These are phyloP conservation scores for Gymnothorax reevesii DNA, from an alignment of 2,797 vertebrate genomes.

Conservation along the genomic window DNA sequence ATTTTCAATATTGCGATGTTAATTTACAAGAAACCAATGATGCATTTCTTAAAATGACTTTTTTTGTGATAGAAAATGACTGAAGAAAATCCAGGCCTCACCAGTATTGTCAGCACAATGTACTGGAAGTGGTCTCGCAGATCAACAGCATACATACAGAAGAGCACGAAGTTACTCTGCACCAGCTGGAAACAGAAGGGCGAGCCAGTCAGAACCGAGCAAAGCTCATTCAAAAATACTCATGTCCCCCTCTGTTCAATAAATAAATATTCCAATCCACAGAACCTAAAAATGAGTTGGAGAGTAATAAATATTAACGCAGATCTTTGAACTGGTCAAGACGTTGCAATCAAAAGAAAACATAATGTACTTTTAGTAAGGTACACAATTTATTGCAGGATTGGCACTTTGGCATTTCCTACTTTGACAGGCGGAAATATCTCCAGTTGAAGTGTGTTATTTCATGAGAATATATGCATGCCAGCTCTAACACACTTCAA, in stretches of 20 bases:
- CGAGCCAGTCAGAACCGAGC: neutral
- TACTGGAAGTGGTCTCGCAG: constrained; percentile 89
- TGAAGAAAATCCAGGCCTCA: constrained; percentile 64
- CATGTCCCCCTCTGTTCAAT: neutral
- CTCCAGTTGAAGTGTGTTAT: no score
- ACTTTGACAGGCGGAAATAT: no score
- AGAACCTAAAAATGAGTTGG: neutral
- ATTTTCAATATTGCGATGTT: neutral
- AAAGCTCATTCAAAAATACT: neutral
- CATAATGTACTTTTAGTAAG: no score
- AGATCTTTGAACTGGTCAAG: neutral
- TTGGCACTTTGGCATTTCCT: no score
- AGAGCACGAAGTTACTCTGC: constrained; percentile 94
- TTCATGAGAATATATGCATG: no score
- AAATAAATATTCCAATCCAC: neutral
- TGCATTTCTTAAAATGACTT: neutral
- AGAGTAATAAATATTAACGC: neutral
- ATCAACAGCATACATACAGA: constrained; percentile 87
- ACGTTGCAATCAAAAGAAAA: no score
- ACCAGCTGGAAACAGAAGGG: constrained; percentile 78
- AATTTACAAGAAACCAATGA: neutral
- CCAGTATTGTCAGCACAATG: constrained; percentile 91
- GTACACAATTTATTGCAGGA: no score
- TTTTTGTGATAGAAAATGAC: neutral
- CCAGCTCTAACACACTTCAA: no score